Percentiles rank a stretch among this genome's conserved stretches.
phyloP scores from a whole-genome alignment of 1,140 invertebrate species.

The Aphaenogaster floridana region DNA sequence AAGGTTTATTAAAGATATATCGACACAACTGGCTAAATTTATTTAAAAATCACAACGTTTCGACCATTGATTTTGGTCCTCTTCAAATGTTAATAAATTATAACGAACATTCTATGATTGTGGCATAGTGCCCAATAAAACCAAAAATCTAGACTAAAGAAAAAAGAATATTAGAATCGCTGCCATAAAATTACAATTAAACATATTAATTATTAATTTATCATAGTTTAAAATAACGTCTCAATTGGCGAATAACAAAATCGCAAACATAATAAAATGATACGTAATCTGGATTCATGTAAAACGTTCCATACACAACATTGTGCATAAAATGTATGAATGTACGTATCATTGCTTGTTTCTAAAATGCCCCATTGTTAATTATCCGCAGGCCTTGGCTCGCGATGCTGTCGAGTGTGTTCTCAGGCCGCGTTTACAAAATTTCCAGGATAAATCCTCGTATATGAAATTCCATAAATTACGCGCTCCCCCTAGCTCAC shows the following conservation, averaged over 20 bases:
- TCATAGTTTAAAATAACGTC: not conserved
- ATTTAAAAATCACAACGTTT: too few relatives aligned
- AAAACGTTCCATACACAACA: not conserved
- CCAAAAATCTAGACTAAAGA: too few relatives aligned
- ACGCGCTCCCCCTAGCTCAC: slow-evolving; percentile 37
- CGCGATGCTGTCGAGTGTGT: slow-evolving; percentile 1
- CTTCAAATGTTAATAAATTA: too few relatives aligned
- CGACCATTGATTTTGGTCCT: too few relatives aligned
- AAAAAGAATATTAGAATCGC: too few relatives aligned
- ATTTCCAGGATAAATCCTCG: slow-evolving; percentile 62
- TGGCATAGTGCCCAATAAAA: too few relatives aligned
- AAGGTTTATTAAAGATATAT: too few relatives aligned
- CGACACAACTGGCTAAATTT: too few relatives aligned
- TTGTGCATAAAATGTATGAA: not conserved
- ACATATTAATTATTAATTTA: not conserved
- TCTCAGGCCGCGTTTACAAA: slow-evolving; percentile 54
- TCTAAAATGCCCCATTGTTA: not conserved
- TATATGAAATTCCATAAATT: slow-evolving; percentile 74
- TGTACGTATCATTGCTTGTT: not conserved
- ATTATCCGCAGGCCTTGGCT: slow-evolving; percentile 22
- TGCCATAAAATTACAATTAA: too few relatives aligned
- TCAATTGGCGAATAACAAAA: not conserved
- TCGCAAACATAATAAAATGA: not conserved
- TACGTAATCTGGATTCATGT: not conserved
- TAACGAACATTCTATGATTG: too few relatives aligned